Evolutionary conservation across 2,113 vertebrate species (phyloP).

Genomic region (Pleuronectes platessa): DNA sequence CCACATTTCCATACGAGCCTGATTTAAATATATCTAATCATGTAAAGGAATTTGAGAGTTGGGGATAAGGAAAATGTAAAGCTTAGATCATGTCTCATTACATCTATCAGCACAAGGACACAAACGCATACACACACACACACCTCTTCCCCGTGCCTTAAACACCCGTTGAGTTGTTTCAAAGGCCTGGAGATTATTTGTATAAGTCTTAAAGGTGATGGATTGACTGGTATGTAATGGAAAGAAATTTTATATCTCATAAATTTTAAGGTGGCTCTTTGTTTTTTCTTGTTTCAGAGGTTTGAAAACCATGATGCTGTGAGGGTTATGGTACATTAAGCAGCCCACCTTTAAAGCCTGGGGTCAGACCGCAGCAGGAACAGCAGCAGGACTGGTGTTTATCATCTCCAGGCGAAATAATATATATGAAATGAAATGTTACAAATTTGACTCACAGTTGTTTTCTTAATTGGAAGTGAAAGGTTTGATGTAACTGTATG

Average conservation of each 20-base stretch:
- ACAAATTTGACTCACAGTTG: background rate
- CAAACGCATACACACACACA: conserved; percentile 2
- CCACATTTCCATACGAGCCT: background rate
- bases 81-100: background rate
- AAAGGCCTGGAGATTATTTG: conserved; percentile 64
- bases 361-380: conserved; percentile 10
- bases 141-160: conserved; percentile 12
- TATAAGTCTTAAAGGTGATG: conserved; percentile 68
- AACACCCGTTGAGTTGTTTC: conserved; percentile 49
- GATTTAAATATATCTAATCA: background rate
- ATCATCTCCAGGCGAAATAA: conserved; percentile 23
- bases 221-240: conserved; percentile 62
- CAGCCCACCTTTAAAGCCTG: conserved; percentile 42
- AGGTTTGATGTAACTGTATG: conserved; percentile 32
- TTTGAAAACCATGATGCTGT: conserved; percentile 51
- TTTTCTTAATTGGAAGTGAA: conserved; percentile 52
- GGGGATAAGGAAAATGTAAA: background rate
- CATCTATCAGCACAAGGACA: background rate
- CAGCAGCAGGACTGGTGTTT: conserved; percentile 35
- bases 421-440: conserved; percentile 34
- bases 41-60: background rate
- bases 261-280: conserved; percentile 68
- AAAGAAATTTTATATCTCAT: conserved; percentile 62
- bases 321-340: conserved; percentile 58
- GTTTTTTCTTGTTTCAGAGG: conserved; percentile 50